These are phyloP conservation scores for Cryptophagus acutangulus DNA, from an alignment of 2,888 invertebrate species.

Conservation along the genomic window DNA sequence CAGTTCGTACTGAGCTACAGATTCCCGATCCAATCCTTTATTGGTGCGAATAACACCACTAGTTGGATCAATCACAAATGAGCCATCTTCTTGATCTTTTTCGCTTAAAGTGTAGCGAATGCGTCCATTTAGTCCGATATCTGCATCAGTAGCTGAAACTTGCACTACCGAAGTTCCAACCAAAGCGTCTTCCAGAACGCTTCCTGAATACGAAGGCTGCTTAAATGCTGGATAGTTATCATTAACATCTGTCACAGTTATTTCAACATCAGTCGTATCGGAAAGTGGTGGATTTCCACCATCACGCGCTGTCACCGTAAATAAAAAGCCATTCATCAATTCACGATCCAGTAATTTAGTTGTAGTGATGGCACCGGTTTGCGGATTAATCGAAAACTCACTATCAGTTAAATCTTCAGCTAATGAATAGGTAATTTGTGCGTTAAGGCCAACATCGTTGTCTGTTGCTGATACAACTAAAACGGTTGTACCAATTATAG, in stretches of 20 bases:
- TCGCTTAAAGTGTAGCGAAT: slow-evolving; percentile 74
- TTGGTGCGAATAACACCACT: slow-evolving; percentile 89
- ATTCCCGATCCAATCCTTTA: slow-evolving; percentile 86
- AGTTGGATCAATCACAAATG: slow-evolving; percentile 87
- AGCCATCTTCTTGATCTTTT: slow-evolving; percentile 75
- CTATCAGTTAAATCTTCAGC: slow-evolving; percentile 60
- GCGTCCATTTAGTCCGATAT: slow-evolving; percentile 81
- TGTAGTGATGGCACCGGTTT: slow-evolving; percentile 90
- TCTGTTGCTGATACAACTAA: slow-evolving; percentile 89
- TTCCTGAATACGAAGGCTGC: slow-evolving; percentile 73
- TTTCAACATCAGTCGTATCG: slow-evolving; percentile 93
- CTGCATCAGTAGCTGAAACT: slow-evolving; percentile 77
- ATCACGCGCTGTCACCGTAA: slow-evolving; percentile 90
- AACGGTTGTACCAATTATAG: slow-evolving; percentile 85
- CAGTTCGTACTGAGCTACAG: slow-evolving; percentile 76
- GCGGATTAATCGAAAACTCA: slow-evolving; percentile 82
- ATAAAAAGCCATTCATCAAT: slow-evolving; percentile 69
- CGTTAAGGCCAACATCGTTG: slow-evolving; percentile 92
- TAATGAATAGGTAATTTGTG: slow-evolving; percentile 76
- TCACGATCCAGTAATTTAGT: slow-evolving; percentile 83
- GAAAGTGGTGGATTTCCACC: slow-evolving; percentile 86
- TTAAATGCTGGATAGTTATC: slow-evolving; percentile 90
- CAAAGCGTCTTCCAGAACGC: slow-evolving; percentile 81
- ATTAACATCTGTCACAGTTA: slow-evolving; percentile 92
- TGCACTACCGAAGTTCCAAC: slow-evolving; percentile 54